These are phyloP conservation scores for Globicephala melas DNA, from an alignment of 2,113 vertebrate species.

Conservation along the genomic window DNA sequence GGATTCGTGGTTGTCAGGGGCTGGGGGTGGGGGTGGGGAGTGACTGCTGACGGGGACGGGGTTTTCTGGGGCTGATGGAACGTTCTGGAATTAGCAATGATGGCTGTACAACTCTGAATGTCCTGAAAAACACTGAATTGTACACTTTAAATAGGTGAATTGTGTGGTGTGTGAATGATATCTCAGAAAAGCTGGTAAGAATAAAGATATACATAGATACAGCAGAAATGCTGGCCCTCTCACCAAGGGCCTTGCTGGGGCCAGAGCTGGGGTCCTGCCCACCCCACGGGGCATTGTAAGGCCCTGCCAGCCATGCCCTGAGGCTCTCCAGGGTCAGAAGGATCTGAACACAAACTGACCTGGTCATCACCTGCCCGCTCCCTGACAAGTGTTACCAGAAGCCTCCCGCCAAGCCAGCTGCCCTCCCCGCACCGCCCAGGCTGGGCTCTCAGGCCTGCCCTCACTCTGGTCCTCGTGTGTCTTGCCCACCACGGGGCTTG, in stretches of 20 bases:
- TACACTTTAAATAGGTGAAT: no score
- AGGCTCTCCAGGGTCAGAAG: neutral
- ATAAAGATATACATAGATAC: neutral
- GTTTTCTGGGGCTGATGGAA: neutral
- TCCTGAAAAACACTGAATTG: neutral
- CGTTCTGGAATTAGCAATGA: neutral
- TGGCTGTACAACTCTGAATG: neutral
- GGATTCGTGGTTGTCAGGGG: no score
- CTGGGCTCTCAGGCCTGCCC: neutral
- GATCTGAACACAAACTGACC: neutral
- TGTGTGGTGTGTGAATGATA: neutral
- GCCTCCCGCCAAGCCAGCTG: neutral
- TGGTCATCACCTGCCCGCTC: neutral
- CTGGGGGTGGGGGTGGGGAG: accelerated
- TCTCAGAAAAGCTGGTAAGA: neutral
- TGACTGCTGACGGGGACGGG: accelerated
- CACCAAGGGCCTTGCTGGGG: neutral
- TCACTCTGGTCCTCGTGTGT: accelerated
- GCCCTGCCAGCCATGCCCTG: no score
- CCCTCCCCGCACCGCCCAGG: neutral
- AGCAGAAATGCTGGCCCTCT: neutral
- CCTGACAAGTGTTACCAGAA: accelerated
- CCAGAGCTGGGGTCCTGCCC: neutral
- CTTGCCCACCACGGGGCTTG: neutral
- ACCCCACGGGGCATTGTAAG: accelerated